Conservation (phyloP, 2,797 vertebrate species). For the Parauchenoglanis ngamensis region DNA sequence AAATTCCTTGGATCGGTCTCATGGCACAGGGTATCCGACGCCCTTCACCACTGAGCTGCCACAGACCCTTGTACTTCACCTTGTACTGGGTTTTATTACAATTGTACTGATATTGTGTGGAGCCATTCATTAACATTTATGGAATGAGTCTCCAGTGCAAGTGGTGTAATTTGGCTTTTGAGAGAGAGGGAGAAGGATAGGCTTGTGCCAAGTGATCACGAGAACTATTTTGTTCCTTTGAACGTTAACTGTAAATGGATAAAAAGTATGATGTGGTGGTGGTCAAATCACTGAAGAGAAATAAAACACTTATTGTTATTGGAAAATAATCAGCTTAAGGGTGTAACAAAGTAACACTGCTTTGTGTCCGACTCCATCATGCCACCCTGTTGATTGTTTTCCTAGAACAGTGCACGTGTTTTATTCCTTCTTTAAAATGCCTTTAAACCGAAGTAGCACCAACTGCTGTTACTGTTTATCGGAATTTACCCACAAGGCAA, state of each 20-base stretch:
- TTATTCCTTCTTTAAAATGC: not conserved
- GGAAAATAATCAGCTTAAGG: not conserved
- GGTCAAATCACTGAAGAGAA: not conserved
- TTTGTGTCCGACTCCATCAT: not conserved
- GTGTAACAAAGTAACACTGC: not conserved
- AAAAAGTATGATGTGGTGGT: not conserved
- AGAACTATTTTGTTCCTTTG: not conserved
- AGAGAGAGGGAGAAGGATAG: too few species aligned
- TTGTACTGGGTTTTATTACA: not conserved
- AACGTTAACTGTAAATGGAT: not conserved
- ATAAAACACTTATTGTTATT: not conserved
- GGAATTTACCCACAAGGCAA: not conserved
- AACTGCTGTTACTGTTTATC: too few species aligned
- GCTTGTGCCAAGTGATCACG: not conserved
- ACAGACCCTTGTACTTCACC: not conserved
- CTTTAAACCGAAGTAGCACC: not conserved
- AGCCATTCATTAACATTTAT: not conserved
- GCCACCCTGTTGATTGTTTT: not conserved
- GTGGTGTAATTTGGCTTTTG: not conserved
- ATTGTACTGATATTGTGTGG: not conserved
- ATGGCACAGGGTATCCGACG: too few species aligned
- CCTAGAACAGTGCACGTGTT: accelerated
- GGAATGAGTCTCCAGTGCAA: not conserved
- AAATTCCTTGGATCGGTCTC: too few species aligned
- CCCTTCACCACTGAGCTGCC: too few species aligned